Evolutionary conservation across 2,113 vertebrate genomes (phyloP).

Genomic region (Ornithorhynchus anatinus): DNA sequence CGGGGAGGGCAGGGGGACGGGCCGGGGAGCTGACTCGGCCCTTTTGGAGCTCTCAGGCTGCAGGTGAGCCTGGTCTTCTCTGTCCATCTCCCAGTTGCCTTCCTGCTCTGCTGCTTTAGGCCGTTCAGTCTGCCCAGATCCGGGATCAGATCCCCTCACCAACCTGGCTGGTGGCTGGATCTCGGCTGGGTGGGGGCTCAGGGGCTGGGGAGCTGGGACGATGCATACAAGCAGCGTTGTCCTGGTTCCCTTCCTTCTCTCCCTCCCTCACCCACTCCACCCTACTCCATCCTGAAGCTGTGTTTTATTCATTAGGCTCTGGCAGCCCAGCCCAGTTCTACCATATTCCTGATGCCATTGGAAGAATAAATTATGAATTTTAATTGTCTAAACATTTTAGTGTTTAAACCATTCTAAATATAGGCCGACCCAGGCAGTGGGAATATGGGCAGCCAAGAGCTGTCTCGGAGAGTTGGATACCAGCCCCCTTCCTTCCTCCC

Average conservation of each 20-base stretch:
- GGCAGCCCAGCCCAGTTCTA: slow-evolving; percentile 18
- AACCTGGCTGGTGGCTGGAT: not conserved
- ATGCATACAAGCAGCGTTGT: not conserved
- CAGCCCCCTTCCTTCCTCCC: not conserved
- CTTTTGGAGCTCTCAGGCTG: not conserved
- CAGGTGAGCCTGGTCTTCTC: not conserved
- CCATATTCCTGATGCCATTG: slow-evolving; percentile 20
- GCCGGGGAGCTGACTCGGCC: slow-evolving; percentile 7
- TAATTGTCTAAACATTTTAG: slow-evolving; percentile 55
- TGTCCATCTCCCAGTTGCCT: not conserved
- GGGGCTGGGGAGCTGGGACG: not conserved
- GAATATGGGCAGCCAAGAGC: not conserved
- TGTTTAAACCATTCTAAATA: slow-evolving; percentile 50
- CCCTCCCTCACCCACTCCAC: not conserved
- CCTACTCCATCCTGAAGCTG: not conserved
- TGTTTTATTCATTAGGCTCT: not conserved
- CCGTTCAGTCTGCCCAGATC: not conserved
- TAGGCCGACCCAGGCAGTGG: not conserved
- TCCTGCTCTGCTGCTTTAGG: not conserved
- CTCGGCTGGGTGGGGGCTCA: not conserved
- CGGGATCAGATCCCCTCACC: not conserved
- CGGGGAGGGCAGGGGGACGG: not conserved
- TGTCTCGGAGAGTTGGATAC: too few relatives aligned
- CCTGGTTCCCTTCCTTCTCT: too few relatives aligned
- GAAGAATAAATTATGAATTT: slow-evolving; percentile 56